Evolutionary conservation across 2,797 vertebrate genomes (phyloP), one percentile per base, ranked within the genome.

Genomic region (Oreortyx pictus): DNA sequence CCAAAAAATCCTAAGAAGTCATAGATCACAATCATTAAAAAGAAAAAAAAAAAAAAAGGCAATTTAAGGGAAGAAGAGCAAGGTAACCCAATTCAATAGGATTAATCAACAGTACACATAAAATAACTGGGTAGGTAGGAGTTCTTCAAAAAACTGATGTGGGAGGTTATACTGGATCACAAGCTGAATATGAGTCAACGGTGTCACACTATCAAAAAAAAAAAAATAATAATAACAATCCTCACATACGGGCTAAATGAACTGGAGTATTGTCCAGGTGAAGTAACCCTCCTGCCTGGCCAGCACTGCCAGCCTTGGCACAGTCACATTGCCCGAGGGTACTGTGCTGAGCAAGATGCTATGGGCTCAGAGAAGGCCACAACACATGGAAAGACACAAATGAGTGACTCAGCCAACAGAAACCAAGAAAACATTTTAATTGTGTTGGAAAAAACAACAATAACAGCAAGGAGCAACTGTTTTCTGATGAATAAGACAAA

Each of bases 101-200:
- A 92, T 62, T 94, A 65, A 92, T 88, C 85, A 83, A 81, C 79
- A 54, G 25, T 35, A 79, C 52, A 11, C 14, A 60, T 79, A 91
- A 95, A 89, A 88, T 73, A 52, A 83, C 92, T 89, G 71, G 91
- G 92, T 91, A 96, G 91, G 91, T 82, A 92, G 93, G 86, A 90
- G 85, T 46, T 94, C 92, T 91, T 86, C 66, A 75, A 35, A 88
- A 88, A 92, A 82, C 67, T 4, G 2, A 94, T 86, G 96, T 96
- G 85, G 96, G 96, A 96, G 89, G 85, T 93, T 92, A 88, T 72
- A 88, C 70, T 88, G 95, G 95, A 95, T 96, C 93, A 95, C 91
- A 94, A 94, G 89, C 92, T 91, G 92, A 89, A 96, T 85, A 88
- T 92, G 95, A 96, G 91, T 94, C 95, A 95, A 96, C 82, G 91